Percentiles rank a stretch among this genome's conserved stretches.
Evolutionary conservation across 2,113 vertebrate genomes (phyloP).

Genomic region (Pongo pygmaeus): DNA sequence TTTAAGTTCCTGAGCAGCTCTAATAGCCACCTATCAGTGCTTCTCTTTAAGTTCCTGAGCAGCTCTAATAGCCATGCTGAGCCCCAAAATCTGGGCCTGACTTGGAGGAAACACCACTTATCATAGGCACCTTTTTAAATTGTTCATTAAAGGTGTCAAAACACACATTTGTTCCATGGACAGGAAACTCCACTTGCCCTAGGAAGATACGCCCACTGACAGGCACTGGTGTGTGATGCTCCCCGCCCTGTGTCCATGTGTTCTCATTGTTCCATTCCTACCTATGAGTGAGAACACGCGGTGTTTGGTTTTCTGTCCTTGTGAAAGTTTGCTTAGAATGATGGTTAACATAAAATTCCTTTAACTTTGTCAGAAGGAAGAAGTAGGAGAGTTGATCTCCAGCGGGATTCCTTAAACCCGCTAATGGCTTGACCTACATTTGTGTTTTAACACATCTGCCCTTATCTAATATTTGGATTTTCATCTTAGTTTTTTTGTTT

Average conservation of each 20-base stretch:
- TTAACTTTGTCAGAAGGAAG: not conserved
- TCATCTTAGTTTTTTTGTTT: not conserved
- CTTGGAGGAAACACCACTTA: not conserved
- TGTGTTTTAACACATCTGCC: not conserved
- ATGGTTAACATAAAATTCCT: not conserved
- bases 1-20: not conserved
- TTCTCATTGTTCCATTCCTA: no score
- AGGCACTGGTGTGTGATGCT: no score
- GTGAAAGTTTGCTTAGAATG: no score
- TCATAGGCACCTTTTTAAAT: not conserved
- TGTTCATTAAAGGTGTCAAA: not conserved
- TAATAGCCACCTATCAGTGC: not conserved
- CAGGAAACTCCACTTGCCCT: not conserved
- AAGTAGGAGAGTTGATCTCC: not conserved
- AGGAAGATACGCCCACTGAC: not conserved
- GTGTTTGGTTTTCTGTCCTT: no score
- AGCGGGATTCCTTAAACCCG: not conserved
- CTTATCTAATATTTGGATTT: not conserved
- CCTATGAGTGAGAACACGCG: no score
- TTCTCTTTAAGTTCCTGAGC: not conserved
- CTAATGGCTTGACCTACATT: not conserved
- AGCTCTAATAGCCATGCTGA: not conserved
- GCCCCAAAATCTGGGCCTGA: not conserved
- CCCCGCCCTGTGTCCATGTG: no score
- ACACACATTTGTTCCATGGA: not conserved